Evolutionary conservation across 2,888 invertebrate species (phyloP).

Genomic region (Ormyrus labotus): DNA sequence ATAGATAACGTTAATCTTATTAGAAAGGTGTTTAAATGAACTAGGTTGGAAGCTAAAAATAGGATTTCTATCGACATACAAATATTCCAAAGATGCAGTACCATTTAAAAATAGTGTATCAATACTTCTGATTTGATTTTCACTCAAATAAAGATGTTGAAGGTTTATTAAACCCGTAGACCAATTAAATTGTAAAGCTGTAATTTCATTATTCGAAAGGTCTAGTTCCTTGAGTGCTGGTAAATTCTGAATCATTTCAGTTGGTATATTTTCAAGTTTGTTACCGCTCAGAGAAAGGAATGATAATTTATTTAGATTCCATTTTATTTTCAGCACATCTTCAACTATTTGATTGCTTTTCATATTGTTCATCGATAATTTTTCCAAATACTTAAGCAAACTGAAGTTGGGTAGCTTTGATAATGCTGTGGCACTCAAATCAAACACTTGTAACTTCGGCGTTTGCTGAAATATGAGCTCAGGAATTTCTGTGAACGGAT

Average conservation of each 20-base stretch:
- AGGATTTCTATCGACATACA: background rate
- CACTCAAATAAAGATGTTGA: background rate
- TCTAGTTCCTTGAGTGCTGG: background rate
- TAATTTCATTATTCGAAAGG: constrained; percentile 2
- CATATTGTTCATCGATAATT: background rate
- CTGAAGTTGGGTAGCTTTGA: background rate
- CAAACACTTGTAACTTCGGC: background rate
- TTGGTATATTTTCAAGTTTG: background rate
- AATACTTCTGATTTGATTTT: background rate
- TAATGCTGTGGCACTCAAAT: background rate
- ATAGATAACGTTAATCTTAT: background rate
- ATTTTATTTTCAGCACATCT: background rate
- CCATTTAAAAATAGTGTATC: constrained; percentile 4
- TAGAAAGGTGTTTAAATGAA: background rate
- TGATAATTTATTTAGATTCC: background rate
- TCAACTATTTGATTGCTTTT: no score
- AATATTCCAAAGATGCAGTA: background rate
- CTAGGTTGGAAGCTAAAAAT: background rate
- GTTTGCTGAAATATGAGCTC: background rate
- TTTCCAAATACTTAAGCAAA: background rate
- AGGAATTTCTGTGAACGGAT: background rate
- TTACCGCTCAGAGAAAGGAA: background rate
- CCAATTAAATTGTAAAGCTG: background rate
- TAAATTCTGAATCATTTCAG: background rate
- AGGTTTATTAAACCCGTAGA: background rate